Percentiles rank a stretch among this genome's conserved stretches.
Evolutionary conservation across 2,113 vertebrate genomes (phyloP).

Genomic region (Melozone crissalis): DNA sequence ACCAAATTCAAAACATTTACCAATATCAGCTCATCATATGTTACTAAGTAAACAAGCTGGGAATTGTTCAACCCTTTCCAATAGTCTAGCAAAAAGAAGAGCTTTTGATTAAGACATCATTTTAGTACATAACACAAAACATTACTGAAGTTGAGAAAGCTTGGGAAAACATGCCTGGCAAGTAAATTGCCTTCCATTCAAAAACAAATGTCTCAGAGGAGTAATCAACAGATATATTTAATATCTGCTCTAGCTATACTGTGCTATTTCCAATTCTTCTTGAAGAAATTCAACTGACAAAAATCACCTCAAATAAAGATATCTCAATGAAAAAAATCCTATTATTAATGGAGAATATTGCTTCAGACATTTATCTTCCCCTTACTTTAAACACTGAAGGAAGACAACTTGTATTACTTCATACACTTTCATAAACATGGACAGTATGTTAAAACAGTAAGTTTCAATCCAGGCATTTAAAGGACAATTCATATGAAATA

Average conservation of each 20-base stretch:
- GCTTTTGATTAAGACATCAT: not conserved
- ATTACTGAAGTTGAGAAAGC: not conserved
- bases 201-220: not conserved
- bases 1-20: not conserved
- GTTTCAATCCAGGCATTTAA: not conserved
- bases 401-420: not conserved
- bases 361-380: not conserved
- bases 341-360: not conserved
- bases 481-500: not conserved
- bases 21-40: not conserved
- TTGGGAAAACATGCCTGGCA: not conserved
- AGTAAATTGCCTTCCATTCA: not conserved
- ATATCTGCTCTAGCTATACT: not conserved
- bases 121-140: conserved; percentile 6
- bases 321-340: not conserved
- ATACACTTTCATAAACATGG: not conserved
- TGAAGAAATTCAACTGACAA: not conserved
- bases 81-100: not conserved
- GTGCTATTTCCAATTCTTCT: not conserved
- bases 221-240: not conserved
- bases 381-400: not conserved
- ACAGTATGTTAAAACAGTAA: not conserved
- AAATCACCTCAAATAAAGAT: not conserved
- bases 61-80: not conserved
- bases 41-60: not conserved